Evolutionary conservation across 2,888 invertebrate genomes (phyloP).

Genomic region (Cinara cedri): DNA sequence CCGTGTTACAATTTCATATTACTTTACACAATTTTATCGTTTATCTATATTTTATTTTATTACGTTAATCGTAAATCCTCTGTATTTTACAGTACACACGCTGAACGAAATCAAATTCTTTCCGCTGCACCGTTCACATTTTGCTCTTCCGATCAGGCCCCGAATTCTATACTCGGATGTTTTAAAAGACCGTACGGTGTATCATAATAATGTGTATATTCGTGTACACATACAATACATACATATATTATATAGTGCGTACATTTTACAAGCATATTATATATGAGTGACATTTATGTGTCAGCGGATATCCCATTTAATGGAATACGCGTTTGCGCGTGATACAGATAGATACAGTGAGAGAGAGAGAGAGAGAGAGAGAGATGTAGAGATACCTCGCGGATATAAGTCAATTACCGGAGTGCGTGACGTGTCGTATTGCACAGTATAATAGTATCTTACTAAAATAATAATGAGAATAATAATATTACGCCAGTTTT

Average conservation of each 20-base stretch:
- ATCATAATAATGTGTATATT: constrained; percentile 14
- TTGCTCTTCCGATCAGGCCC: too few relatives aligned
- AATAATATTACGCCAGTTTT: neutral
- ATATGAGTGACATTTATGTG: neutral
- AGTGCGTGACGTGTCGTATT: constrained; percentile 36
- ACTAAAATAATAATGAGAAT: too few relatives aligned
- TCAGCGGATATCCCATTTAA: neutral
- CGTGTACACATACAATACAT: too few relatives aligned
- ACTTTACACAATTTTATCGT: too few relatives aligned
- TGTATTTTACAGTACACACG: neutral
- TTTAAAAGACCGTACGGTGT: constrained; percentile 16
- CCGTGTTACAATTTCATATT: too few relatives aligned
- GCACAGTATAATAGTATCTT: neutral
- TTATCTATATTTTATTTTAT: too few relatives aligned
- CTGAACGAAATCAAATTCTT: constrained; percentile 30
- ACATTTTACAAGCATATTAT: too few relatives aligned
- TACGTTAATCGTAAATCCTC: too few relatives aligned
- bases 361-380: neutral
- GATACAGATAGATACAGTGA: neutral
- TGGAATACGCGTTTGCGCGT: too few relatives aligned
- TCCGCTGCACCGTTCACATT: neutral
- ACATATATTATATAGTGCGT: too few relatives aligned
- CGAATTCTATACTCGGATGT: neutral
- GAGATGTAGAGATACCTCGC: neutral
- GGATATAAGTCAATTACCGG: constrained; percentile 51